Percentiles rank a stretch among this genome's conserved stretches.
Conservation (phyloP, 2,113 vertebrate genomes). For the Cricetomys ansorgei region DNA sequence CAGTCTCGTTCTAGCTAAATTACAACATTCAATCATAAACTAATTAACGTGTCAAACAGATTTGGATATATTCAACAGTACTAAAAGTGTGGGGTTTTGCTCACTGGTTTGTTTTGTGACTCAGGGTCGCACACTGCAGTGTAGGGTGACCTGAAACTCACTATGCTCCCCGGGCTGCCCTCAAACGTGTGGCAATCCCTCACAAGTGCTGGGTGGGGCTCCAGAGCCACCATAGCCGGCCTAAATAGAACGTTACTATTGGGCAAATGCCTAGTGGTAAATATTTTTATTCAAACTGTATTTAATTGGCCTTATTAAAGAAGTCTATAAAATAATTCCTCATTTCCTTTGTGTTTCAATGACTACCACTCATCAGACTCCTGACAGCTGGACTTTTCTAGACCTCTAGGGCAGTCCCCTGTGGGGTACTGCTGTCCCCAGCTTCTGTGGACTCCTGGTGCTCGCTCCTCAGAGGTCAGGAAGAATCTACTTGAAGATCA, state of each 20-base stretch:
- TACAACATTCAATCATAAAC: constrained; percentile 59
- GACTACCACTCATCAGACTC: constrained; percentile 58
- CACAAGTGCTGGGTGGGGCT: background rate
- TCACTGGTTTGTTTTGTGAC: background rate
- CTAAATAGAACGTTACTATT: constrained; percentile 61
- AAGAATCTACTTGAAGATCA: background rate
- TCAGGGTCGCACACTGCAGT: background rate
- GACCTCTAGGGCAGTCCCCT: background rate
- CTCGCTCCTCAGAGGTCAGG: background rate
- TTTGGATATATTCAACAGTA: background rate
- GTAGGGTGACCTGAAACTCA: background rate
- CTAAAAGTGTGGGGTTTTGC: constrained; percentile 10
- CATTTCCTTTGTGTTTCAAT: constrained; percentile 55
- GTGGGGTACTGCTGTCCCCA: background rate
- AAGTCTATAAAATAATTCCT: constrained; percentile 63
- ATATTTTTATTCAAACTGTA: constrained; percentile 67
- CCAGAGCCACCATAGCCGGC: background rate
- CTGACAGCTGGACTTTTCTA: constrained; percentile 5
- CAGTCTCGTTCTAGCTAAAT: constrained; percentile 63
- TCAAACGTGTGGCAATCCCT: background rate
- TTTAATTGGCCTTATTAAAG: constrained; percentile 66
- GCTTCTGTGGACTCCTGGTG: background rate
- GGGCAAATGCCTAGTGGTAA: constrained; percentile 46
- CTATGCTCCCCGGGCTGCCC: background rate
- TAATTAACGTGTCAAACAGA: constrained; percentile 24